Percentiles rank a stretch among this genome's conserved stretches.
Evolutionary conservation across 2,797 vertebrate species (phyloP).

Genomic region (Chaetodon trifasciatus): DNA sequence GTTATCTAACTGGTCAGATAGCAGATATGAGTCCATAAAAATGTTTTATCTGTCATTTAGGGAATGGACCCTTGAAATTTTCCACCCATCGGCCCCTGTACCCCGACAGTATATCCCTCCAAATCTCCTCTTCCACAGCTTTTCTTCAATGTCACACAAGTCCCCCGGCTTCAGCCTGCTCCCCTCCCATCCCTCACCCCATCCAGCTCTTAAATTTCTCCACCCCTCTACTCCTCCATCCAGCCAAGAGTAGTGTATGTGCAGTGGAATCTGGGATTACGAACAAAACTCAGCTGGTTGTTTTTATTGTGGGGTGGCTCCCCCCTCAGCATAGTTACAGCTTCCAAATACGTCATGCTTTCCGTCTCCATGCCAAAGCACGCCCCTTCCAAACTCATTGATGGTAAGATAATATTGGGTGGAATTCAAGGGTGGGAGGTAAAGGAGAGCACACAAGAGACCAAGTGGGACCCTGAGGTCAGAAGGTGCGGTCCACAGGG

Average conservation of each 20-base stretch:
- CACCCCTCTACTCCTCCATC: conserved; percentile 44
- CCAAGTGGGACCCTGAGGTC: conserved; percentile 48
- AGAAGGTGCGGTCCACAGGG: conserved; percentile 44
- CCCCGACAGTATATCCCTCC: conserved; percentile 6
- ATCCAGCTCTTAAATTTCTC: conserved; percentile 45
- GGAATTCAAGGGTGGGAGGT: conserved; percentile 37
- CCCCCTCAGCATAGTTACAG: conserved; percentile 72
- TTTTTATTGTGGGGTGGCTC: conserved; percentile 76
- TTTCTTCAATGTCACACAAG: conserved; percentile 50
- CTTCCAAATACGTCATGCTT: conserved; percentile 82
- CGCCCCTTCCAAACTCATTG: conserved; percentile 67
- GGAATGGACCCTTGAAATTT: conserved; percentile 5
- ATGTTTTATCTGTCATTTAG: conserved; percentile 16
- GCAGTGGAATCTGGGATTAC: conserved; percentile 72
- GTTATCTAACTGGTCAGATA: background rate
- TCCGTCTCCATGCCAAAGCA: conserved; percentile 62
- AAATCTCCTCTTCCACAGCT: conserved; percentile 36
- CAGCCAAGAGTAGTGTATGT: conserved; percentile 61
- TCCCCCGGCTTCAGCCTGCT: conserved; percentile 28
- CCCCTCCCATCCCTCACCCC: conserved; percentile 49
- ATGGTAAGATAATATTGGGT: conserved; percentile 70
- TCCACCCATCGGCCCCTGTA: conserved; percentile 27
- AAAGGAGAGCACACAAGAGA: conserved; percentile 37
- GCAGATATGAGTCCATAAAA: background rate
- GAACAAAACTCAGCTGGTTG: conserved; percentile 77